These are phyloP conservation scores for Polietes domitor DNA, from an alignment of 2,888 invertebrate genomes.

Conservation along the genomic window DNA sequence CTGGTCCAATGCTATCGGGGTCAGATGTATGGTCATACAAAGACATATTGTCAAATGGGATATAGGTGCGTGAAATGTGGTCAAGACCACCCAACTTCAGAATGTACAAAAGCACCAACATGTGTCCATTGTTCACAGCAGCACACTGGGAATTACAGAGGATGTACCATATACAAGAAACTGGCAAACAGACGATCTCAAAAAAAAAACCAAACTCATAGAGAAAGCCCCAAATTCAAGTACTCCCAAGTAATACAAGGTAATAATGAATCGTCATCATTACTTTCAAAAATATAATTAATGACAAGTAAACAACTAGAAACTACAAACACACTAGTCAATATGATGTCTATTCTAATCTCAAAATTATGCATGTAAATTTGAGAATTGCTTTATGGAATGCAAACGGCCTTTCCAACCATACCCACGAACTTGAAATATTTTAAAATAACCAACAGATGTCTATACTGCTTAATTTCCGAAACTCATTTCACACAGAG, in stretches of 20 bases:
- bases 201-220: background rate
- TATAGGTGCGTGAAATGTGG: background rate
- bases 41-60: background rate
- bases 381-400: background rate
- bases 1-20: constrained; percentile 21
- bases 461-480: background rate
- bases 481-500: background rate
- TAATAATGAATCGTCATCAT: too few relatives aligned
- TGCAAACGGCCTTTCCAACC: background rate
- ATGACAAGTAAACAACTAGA: background rate
- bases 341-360: background rate
- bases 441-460: background rate
- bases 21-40: background rate
- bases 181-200: background rate
- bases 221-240: too few relatives aligned
- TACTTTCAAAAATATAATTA: background rate
- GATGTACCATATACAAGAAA: too few relatives aligned
- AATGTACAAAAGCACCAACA: background rate
- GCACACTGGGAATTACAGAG: too few relatives aligned
- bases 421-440: too few relatives aligned
- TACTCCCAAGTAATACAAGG: too few relatives aligned
- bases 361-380: background rate
- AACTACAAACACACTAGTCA: background rate
- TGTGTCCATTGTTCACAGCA: background rate
- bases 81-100: too few relatives aligned